These are phyloP conservation scores for Ochropleura leucogaster DNA, from an alignment of 2,888 invertebrate species.

Conservation along the genomic window DNA sequence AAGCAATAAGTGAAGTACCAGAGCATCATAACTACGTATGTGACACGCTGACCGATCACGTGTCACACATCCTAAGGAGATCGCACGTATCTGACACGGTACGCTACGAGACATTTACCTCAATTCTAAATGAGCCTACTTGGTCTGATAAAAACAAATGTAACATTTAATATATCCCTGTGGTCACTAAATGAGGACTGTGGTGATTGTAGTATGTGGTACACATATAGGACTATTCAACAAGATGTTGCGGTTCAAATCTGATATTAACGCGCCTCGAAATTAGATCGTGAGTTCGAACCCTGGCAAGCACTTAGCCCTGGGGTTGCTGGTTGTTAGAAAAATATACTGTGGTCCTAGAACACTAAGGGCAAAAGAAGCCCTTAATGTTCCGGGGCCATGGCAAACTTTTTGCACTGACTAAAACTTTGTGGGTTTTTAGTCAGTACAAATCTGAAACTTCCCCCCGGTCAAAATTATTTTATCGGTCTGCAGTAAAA, in stretches of 20 bases:
- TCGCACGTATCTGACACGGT: conserved; percentile 26
- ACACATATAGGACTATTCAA: neutral
- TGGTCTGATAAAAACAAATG: conserved; percentile 34
- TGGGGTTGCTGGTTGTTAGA: too few species aligned
- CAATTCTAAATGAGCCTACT: conserved; percentile 14
- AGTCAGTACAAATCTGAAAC: too few species aligned
- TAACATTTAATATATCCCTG: conserved; percentile 20
- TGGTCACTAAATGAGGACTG: conserved; percentile 19
- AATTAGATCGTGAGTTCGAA: neutral
- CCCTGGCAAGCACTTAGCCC: neutral
- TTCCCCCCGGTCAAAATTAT: neutral
- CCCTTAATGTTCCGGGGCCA: too few species aligned
- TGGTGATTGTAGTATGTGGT: neutral
- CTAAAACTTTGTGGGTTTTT: too few species aligned
- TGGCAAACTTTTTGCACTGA: too few species aligned
- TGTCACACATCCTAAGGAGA: conserved; percentile 28
- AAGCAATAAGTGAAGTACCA: conserved; percentile 36
- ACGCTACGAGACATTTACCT: conserved; percentile 25
- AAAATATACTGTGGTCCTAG: too few species aligned
- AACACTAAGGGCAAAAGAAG: too few species aligned
- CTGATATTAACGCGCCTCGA: neutral
- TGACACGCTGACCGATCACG: conserved; percentile 45
- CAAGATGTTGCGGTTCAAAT: neutral
- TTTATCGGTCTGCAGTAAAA: neutral
- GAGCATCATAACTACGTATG: conserved; percentile 15